Base-by-base conservation (phyloP, 2,797 vertebrate genomes). In the Pitangus sulphuratus region DNA sequence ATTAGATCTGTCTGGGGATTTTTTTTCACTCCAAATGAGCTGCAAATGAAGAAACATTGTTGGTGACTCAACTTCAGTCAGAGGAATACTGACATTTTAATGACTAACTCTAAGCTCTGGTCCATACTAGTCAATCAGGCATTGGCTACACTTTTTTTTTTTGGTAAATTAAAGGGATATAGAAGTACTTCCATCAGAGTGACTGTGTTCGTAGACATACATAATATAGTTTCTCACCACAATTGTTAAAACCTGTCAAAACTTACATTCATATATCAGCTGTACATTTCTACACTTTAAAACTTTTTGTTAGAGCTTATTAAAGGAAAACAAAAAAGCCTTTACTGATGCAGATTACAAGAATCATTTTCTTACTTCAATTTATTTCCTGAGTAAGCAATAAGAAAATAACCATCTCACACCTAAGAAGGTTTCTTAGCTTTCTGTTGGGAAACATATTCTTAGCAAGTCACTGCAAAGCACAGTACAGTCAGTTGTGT, bases 401-500 rank as follows among this genome's bases (percentile, higher is more conserved):
- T 35, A 74, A 54, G 26, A 56, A 76, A 82, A 45, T 33, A 84
- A 66, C 22, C 19, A 40, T 18, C 30, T 3, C 5, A n/a, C 31
- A 68, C 18, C 47, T 22, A 24, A 65, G 45, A 48, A 58, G 2
- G 8, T 50, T 72, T 26, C 31, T 84, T 40, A 65, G 28, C 24
- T 82, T 90, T 84, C 44, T 58, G 33, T 1, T 50, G 28, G 44
- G 28, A 84, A 93, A 76, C 1, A 8, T 30, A 69, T 13, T 54
- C 31, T 21, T 9, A 62, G 31, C 26, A 71, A 77, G 66, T 79
- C 31, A 19, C 26, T 37, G 28, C 26, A 77, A 74, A 40, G 7
- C 15, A 57, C 4, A 1, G 6, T 31, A 26, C 0, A 2, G 3
- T 8, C 0, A 0, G n/a, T 19, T 13, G 3, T 2, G 1, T 33